Base-by-base conservation (phyloP, 2,113 vertebrate genomes). In the Canis aureus region DNA sequence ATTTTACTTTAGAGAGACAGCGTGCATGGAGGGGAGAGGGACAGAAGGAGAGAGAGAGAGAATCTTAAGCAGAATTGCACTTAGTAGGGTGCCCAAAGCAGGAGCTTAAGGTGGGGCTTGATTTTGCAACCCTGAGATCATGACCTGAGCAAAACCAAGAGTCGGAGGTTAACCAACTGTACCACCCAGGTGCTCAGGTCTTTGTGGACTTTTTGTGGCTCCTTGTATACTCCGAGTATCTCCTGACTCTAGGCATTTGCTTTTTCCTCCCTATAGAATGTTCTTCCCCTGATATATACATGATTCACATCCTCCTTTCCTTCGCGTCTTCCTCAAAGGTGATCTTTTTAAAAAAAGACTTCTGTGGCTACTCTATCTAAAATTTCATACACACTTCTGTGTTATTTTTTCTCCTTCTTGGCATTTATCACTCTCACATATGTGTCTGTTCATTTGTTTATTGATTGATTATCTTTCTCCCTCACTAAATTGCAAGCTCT, bases 391-490 rank as follows among this genome's bases (percentile, higher is more conserved):
- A 80, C 7, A 10, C 1, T 3, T 62, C 71, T 49, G 43, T 17
- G 53, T 82, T 13, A 86, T 60, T 64, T 80, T 71, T 73, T 92
- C 73, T 29, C 43, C n/a, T 74, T 32, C 12, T 59, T 87, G 57
- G 49, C 13, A 53, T 11, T 85, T 64, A 66, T 78, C 6, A 76
- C 8, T 86, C 38, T 60, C 5, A 0, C 13, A 8, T 43, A 16
- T 53, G 4, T 22, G 13, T n/a, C 35, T 59, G 8, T 51, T 66
- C 20, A 19, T 87, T 53, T 85, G 32, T 87, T 49, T 79, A 23
- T 66, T 85, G 25, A 71, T 49, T 93, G 35, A 29, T 57, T 94
- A 3, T 91, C 64, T 94, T 89, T 91, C 55, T 90, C 62, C 15
- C 57, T 20, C 32, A 64, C 25, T 91, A 57, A 83, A 67, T 27